Conservation (phyloP, 2,113 vertebrate species). For the Aviceda subcristata region DNA sequence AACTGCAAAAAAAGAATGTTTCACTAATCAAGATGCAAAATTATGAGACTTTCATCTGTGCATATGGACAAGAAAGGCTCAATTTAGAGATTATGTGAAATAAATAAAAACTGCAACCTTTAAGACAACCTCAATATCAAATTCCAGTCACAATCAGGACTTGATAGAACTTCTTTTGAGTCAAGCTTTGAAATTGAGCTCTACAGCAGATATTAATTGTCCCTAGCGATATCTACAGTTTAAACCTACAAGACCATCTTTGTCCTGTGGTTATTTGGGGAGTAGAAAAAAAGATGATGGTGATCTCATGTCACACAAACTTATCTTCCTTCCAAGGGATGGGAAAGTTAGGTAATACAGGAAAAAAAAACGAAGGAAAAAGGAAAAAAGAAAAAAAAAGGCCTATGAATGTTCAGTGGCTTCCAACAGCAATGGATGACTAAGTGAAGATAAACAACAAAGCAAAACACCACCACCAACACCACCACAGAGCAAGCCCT, state of each 20-base stretch:
- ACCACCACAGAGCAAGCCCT: neutral
- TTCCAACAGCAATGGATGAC: neutral
- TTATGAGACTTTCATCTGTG: neutral
- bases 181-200: neutral
- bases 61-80: neutral
- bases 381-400: neutral
- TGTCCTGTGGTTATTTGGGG: neutral
- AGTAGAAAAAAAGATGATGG: neutral
- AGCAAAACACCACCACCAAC: neutral
- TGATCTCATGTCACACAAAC: neutral
- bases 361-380: neutral
- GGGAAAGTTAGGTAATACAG: neutral
- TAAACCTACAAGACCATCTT: neutral
- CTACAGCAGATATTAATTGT: neutral
- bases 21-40: neutral
- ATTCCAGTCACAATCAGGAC: neutral
- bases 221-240: neutral
- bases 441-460: neutral
- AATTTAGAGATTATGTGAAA: neutral
- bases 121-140: neutral
- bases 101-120: neutral
- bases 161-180: neutral
- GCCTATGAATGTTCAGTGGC: neutral
- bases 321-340: neutral
- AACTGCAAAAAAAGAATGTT: neutral